Evolutionary conservation across 2,888 invertebrate genomes (phyloP), one percentile per base, ranked within the genome.

Genomic region (Branchipolynoe longqiensis): DNA sequence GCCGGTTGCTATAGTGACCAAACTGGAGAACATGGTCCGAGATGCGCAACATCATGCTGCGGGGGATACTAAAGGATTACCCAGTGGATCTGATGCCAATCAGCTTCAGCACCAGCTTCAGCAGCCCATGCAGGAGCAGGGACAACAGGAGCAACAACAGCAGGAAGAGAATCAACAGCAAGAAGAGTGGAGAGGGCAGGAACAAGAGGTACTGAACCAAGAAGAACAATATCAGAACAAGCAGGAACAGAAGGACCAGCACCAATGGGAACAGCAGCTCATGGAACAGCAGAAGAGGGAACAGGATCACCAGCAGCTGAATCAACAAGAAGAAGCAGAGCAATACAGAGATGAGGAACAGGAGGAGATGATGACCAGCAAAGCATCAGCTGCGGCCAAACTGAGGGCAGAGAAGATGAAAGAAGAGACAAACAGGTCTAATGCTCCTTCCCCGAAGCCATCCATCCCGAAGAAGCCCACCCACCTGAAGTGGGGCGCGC

Each of bases 381-480:
- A 8, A 48, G 18, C 8, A 18, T 25, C 18, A 62, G 62, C n/a
- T 62, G 62, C 14, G 25, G 31, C 18, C 28, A 62, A 31, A 4
- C 31, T 31, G 12, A 2, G 22, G 1, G 38, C 3, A 62, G 28
- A 69, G 64, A 83, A 83, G 31, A 18, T 54, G 28, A 40, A n/a
- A 25, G 22, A 48, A 78, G 31, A 25, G 18, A 48, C 25, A 78
- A 48, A 78, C 48, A 78, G 48, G 28, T 48, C 25, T 18, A 78
- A 48, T 18, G 41, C 78, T 12, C 48, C 78, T n/a, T 78, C 78
- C n/a, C 78, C 78, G 1, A 78, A 78, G 33, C 78, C 78, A 12
- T 1, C 78, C 8, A 48, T 78, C 28, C 78, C 78, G 3, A 41
- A 78, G 25, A 78, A 78, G 48, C 78, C 78, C 6, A 33, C 41